Base-by-base conservation (phyloP, 2,797 vertebrate genomes). In the Setipinna tenuifilis region DNA sequence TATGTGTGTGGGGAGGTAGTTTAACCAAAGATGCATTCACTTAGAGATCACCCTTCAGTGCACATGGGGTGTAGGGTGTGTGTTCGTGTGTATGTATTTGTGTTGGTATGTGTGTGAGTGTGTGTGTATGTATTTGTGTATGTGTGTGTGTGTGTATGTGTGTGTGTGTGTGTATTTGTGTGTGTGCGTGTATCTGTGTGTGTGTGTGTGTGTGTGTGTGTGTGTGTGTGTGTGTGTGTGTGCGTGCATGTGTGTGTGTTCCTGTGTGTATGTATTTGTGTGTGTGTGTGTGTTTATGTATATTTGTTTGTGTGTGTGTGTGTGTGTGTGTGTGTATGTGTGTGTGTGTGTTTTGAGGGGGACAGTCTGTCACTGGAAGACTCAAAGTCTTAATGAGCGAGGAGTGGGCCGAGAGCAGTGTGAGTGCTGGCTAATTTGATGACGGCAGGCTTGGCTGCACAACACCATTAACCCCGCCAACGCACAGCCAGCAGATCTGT, bases 391-490 rank as follows among this genome's bases (percentile, higher is more conserved):
- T 86, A 87, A 86, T 86, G 85, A 84, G 84, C 65, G 54, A 44
- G 83, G 83, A 85, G 85, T 89, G 86, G 83, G 82, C 75, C 31
- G 65, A 85, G 44, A 48, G 80, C 61, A 81, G 31, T 83, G 80
- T 54, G 62, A 83, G 83, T 84, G 84, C 85, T 82, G 84, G 86
- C 86, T 89, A 86, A 90, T 89, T 89, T 89, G 88, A 88, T 89
- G 85, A 85, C 81, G 17, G 54, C 88, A 41, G 88, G 82, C 87
- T 87, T 85, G 78, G 80, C 50, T 83, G 87, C 88, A 80, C 71
- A 85, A 78, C 85, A 85, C 86, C 87, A 90, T 89, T 90, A 89
- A 89, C 87, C 85, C 57, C 71, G 54, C 87, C 71, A 84, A 82
- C 81, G 25, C 65, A 80, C 81, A 83, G 41, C 71, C 19, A 78